A percentile compares a stretch with the other conserved stretches of the same genome.
Conservation (phyloP, 2,797 vertebrate species). For the Benthosema pterotum region DNA sequence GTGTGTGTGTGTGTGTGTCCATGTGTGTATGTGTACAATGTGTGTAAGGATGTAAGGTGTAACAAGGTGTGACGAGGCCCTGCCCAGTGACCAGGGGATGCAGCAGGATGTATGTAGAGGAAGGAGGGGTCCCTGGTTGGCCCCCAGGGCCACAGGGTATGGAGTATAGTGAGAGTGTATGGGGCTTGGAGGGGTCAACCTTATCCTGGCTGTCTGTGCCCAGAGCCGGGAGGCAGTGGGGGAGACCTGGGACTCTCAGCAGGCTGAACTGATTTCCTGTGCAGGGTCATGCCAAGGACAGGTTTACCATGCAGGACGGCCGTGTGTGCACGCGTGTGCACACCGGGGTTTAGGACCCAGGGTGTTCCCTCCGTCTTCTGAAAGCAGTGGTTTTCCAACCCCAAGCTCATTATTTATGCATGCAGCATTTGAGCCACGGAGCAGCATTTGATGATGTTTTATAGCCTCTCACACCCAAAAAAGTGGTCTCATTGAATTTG, state of each 20-base stretch:
- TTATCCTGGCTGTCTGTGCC: slow-evolving; percentile 68
- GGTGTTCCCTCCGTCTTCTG: not conserved
- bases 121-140: slow-evolving; percentile 35
- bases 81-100: slow-evolving; percentile 49
- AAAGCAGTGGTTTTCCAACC: no score
- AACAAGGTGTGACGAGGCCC: slow-evolving; percentile 49
- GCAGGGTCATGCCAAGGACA: slow-evolving; percentile 83
- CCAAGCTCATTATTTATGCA: no score
- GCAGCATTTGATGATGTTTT: no score
- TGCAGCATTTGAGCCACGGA: no score
- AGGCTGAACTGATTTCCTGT: slow-evolving; percentile 86
- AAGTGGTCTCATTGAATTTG: no score
- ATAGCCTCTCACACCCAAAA: no score
- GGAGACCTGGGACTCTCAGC: slow-evolving; percentile 65
- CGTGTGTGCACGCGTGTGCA: slow-evolving; percentile 23
- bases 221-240: slow-evolving; percentile 51
- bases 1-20: slow-evolving; percentile 9
- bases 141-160: slow-evolving; percentile 47
- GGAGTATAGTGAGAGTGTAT: slow-evolving; percentile 61
- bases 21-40: no score
- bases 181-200: slow-evolving; percentile 64
- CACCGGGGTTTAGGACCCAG: slow-evolving; percentile 61
- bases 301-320: slow-evolving; percentile 60
- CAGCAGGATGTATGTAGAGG: slow-evolving; percentile 46
- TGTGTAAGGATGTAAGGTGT: slow-evolving; percentile 60